Evolutionary conservation across 1,140 invertebrate genomes (phyloP).

Genomic region (Bradynema listronoti): DNA sequence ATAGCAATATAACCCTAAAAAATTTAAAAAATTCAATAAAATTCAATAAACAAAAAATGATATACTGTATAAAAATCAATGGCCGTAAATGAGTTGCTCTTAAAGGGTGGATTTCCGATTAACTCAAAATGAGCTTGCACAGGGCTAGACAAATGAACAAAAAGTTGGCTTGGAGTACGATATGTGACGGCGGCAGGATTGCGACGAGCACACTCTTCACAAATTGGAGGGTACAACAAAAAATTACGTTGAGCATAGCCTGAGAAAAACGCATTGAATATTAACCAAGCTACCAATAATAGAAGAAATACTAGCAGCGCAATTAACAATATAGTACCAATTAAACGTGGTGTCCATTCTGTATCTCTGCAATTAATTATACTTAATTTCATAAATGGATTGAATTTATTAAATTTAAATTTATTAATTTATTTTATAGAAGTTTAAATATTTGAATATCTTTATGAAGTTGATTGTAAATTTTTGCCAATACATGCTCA

Average conservation of each 20-base stretch:
- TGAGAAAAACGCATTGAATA: slow-evolving; percentile 37
- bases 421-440: no score
- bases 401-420: no score
- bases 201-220: slow-evolving; percentile 50
- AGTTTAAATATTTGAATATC: no score
- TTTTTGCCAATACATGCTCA: no score
- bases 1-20: slow-evolving; percentile 52
- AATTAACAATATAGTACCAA: slow-evolving; percentile 23
- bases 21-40: background rate
- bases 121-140: slow-evolving; percentile 51
- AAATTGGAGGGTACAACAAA: slow-evolving; percentile 49
- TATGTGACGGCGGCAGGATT: slow-evolving; percentile 39
- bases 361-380: slow-evolving; percentile 28
- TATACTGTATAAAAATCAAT: slow-evolving; percentile 53
- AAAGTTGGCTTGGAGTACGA: slow-evolving; percentile 44
- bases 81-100: slow-evolving; percentile 57
- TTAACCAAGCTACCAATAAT: slow-evolving; percentile 40
- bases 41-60: slow-evolving; percentile 6
- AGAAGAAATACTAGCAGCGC: slow-evolving; percentile 37
- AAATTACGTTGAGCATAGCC: slow-evolving; percentile 28
- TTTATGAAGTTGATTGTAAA: no score
- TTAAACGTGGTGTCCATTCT: slow-evolving; percentile 42
- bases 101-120: slow-evolving; percentile 52
- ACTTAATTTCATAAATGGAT: slow-evolving; percentile 4
- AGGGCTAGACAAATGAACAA: slow-evolving; percentile 37